A percentile compares a stretch with the other conserved stretches of the same genome.
Evolutionary conservation across 2,113 vertebrate genomes (phyloP).

Genomic region (Dolichallabes microphthalmus): DNA sequence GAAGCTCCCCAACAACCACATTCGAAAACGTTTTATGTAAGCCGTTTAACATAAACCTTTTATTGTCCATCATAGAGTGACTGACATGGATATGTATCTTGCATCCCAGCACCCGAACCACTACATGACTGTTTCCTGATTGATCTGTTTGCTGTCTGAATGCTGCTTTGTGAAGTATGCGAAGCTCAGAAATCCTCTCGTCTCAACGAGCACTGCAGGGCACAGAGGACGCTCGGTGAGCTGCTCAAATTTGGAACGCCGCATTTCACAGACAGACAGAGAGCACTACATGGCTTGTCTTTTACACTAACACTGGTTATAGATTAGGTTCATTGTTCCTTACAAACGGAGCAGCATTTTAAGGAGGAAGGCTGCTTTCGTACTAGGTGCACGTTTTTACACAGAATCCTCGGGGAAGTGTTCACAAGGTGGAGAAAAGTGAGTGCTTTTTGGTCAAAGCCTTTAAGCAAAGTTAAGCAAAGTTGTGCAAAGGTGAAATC

Average conservation of each 20-base stretch:
- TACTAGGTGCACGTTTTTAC: neutral
- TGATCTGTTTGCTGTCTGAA: conserved; percentile 56
- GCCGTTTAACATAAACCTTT: neutral
- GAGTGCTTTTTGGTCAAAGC: neutral
- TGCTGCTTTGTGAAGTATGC: conserved; percentile 49
- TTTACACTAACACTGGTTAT: conserved; percentile 17
- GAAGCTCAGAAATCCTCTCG: conserved; percentile 64
- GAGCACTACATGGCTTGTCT: conserved; percentile 1
- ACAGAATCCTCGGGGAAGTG: neutral
- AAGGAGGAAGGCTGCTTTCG: neutral
- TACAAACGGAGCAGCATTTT: conserved; percentile 8
- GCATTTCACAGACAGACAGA: neutral
- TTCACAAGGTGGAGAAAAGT: neutral
- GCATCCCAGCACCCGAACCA: neutral
- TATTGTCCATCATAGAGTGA: neutral
- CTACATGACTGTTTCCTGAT: conserved; percentile 39
- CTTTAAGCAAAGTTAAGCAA: neutral
- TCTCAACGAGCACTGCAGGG: conserved; percentile 49
- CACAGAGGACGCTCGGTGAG: conserved; percentile 17
- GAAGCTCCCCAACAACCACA: too few species aligned
- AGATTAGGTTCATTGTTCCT: conserved; percentile 20
- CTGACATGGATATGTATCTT: neutral
- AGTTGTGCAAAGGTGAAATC: neutral
- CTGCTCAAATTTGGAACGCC: neutral
- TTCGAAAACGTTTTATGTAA: neutral